phyloP scores from a whole-genome alignment of 2,797 vertebrate genomes.

The Falco cherrug region DNA sequence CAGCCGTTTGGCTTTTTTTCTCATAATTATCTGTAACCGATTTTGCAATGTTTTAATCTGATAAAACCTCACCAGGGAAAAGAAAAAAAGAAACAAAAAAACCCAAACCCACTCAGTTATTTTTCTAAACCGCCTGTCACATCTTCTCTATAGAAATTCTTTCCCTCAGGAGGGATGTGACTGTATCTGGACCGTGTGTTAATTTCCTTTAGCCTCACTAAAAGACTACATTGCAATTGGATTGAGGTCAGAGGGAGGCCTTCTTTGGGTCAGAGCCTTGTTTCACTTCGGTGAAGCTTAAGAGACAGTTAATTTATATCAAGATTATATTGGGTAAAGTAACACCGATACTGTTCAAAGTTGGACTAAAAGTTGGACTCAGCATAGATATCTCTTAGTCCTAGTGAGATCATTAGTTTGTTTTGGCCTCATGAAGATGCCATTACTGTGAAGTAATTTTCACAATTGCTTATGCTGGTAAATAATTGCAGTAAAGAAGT shows the following conservation, averaged over 20 bases:
- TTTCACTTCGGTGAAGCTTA: conserved; percentile 50
- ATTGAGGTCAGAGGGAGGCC: background rate
- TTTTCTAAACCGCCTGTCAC: conserved; percentile 56
- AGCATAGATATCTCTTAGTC: background rate
- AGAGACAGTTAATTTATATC: conserved; percentile 16
- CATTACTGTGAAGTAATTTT: conserved; percentile 69
- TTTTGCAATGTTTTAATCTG: conserved; percentile 58
- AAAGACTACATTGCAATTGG: conserved; percentile 1
- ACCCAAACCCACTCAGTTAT: conserved; percentile 16
- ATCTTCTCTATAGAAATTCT: conserved; percentile 11
- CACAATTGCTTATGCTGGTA: conserved; percentile 57
- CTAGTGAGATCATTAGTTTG: background rate
- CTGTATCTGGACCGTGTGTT: conserved; percentile 12
- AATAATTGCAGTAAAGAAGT: conserved; percentile 12
- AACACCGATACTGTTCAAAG: background rate
- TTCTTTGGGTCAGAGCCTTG: conserved; percentile 11
- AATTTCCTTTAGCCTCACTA: conserved; percentile 42
- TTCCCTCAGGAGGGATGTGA: background rate
- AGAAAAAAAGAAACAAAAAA: background rate
- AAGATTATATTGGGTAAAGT: background rate
- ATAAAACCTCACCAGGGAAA: conserved; percentile 54
- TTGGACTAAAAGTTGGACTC: conserved; percentile 3
- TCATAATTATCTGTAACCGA: conserved; percentile 28
- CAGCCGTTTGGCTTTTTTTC: background rate
- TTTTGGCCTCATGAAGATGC: conserved; percentile 30